These are phyloP conservation scores for Collichthys lucidus DNA, from an alignment of 2,113 vertebrate species.

Conservation along the genomic window DNA sequence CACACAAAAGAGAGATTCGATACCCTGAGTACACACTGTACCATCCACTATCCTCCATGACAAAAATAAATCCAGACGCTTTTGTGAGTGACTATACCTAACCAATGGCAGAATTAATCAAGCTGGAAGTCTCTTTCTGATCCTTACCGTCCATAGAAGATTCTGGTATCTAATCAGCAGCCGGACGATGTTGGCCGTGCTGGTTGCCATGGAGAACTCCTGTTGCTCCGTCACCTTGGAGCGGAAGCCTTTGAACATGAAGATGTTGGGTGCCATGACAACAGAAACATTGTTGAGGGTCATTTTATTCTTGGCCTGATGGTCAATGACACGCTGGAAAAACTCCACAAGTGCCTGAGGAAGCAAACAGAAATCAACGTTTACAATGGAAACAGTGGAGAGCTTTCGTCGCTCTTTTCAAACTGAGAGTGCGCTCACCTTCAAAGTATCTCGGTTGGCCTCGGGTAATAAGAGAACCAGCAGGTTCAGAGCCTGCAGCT, in stretches of 20 bases:
- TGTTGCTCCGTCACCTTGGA: conserved; percentile 89
- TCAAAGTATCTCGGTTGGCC: conserved; percentile 91
- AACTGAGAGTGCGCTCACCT: conserved; percentile 81
- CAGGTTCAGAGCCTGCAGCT: conserved; percentile 95
- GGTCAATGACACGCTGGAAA: conserved; percentile 93
- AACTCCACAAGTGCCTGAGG: conserved; percentile 94
- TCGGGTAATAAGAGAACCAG: conserved; percentile 93
- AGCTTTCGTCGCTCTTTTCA: background rate
- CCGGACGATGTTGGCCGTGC: conserved; percentile 90
- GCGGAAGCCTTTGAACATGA: conserved; percentile 90
- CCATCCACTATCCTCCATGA: background rate
- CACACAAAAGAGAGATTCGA: conserved; percentile 5
- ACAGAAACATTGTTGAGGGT: conserved; percentile 94
- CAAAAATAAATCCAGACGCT: background rate
- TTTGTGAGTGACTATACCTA: background rate
- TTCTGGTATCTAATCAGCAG: conserved; percentile 94
- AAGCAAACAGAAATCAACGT: background rate
- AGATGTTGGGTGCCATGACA: conserved; percentile 99
- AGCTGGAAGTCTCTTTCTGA: background rate
- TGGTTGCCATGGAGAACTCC: conserved; percentile 92
- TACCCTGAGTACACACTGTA: background rate
- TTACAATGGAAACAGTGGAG: background rate
- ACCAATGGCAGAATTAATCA: no score
- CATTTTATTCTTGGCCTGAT: conserved; percentile 95
- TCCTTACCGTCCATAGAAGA: conserved; percentile 93